These are phyloP conservation scores for Tragelaphus buxtoni DNA, from an alignment of 2,113 vertebrate genomes.

Conservation along the genomic window DNA sequence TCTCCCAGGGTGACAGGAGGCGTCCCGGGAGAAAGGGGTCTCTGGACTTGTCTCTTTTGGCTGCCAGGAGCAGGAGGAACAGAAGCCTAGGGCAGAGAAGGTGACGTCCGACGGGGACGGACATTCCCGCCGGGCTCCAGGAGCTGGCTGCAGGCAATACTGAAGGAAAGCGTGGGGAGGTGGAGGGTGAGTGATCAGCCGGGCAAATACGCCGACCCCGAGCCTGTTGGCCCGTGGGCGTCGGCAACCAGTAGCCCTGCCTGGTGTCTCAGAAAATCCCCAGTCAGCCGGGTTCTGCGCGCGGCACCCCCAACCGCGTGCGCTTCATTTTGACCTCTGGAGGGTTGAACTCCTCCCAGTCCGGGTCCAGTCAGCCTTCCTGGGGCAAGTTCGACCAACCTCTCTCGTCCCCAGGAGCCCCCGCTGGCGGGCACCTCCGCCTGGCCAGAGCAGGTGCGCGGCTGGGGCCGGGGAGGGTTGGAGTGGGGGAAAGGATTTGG, in stretches of 20 bases:
- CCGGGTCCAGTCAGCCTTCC: neutral
- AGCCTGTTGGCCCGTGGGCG: rapidly evolving
- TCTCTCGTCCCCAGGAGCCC: neutral
- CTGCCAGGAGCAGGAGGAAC: neutral
- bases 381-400: neutral
- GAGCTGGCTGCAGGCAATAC: neutral
- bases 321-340: neutral
- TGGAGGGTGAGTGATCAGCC: neutral
- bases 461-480: neutral
- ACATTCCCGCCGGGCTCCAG: neutral
- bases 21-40: neutral
- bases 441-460: slow-evolving; percentile 57
- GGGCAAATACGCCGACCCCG: neutral
- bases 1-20: neutral
- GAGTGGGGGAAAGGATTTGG: slow-evolving; percentile 41
- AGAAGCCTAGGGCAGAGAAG: neutral
- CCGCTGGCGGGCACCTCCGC: neutral
- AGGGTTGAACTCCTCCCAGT: neutral
- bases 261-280: neutral
- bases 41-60: neutral
- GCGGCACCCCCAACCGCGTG: neutral
- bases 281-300: rapidly evolving
- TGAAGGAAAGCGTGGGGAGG: neutral
- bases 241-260: neutral
- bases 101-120: neutral